Evolutionary conservation across 2,888 invertebrate species (phyloP), one percentile per base, ranked within the genome.

Genomic region (Hyposoter didymator): DNA sequence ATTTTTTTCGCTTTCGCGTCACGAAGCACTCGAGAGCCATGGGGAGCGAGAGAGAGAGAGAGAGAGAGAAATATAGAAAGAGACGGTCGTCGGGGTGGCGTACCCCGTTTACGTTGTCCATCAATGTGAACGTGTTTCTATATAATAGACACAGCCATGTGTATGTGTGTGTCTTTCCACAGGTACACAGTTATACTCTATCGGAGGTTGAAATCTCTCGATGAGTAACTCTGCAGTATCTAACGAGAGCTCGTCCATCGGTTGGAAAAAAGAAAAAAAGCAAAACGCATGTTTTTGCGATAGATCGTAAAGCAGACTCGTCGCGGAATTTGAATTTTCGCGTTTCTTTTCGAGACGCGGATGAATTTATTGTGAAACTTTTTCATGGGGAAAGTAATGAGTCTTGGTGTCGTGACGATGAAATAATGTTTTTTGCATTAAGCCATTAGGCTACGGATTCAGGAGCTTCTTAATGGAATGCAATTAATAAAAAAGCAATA

Each of bases 1-100:
- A 85, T 85, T 84, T 85, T 85, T 85, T 85, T 82, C 76, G 75
- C 85, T 82, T 72, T 82, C 78, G 82, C 82, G 78, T 85, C 75
- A 82, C 78, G 75, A 75, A 85, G 70, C 78, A 66, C 64, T 69
- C 55, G 52, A 64, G 78, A 59, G 64, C 45, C 32, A 32, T 22
- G 39, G 64, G 55, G 66, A 67, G 55, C 73, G 59, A 55, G 66
- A 47, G 35, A 35, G 22, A 72, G 84, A 70, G 35, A 43, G 47
- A 12, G 19, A 43, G 47, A 12, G 19, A 64, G 39, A 69, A 22
- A 59, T 52, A 73, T 47, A 75, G 70, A 52, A 14, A 49, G 70
- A 45, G 67, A 35, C 19, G 70, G 22, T 69, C 43, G 62, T 14
- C 14, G 64, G 64, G 64, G 59, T 47, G 64, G 59, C 28, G 28